phyloP scores from a whole-genome alignment of 2,797 vertebrate genomes.

The Sebastes itinus region DNA sequence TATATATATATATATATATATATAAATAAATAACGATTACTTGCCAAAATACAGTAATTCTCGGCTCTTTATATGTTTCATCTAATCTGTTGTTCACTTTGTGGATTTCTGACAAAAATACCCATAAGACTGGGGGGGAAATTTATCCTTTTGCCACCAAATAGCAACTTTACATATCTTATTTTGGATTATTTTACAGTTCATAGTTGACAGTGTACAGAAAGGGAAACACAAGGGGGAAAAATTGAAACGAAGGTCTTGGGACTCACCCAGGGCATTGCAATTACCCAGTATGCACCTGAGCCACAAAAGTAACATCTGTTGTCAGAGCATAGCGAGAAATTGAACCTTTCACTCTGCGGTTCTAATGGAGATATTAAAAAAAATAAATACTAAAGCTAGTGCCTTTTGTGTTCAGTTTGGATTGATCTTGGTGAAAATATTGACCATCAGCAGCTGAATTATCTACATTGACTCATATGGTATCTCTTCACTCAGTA shows the following conservation, averaged over 20 bases:
- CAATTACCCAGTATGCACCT: slow-evolving; percentile 29
- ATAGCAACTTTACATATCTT: background rate
- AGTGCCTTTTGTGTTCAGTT: background rate
- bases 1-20: background rate
- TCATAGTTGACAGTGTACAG: background rate
- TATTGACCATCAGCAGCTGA: background rate
- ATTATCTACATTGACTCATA: slow-evolving; percentile 1
- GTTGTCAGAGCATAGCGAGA: background rate
- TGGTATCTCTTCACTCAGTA: background rate
- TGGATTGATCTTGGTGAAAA: background rate
- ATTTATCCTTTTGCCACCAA: background rate
- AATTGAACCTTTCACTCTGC: background rate
- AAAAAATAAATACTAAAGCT: no score
- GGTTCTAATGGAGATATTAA: background rate
- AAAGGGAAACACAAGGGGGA: background rate
- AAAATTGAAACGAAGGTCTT: background rate
- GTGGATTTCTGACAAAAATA: background rate
- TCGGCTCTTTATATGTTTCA: background rate
- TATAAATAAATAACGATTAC: background rate
- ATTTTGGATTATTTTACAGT: background rate
- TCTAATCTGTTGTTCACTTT: background rate
- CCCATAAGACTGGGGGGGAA: background rate
- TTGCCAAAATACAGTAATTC: background rate
- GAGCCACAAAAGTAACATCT: slow-evolving; percentile 23
- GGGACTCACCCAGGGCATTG: background rate